phyloP scores from a whole-genome alignment of 2,888 invertebrate species.

The Troglohyphantes excavatus region DNA sequence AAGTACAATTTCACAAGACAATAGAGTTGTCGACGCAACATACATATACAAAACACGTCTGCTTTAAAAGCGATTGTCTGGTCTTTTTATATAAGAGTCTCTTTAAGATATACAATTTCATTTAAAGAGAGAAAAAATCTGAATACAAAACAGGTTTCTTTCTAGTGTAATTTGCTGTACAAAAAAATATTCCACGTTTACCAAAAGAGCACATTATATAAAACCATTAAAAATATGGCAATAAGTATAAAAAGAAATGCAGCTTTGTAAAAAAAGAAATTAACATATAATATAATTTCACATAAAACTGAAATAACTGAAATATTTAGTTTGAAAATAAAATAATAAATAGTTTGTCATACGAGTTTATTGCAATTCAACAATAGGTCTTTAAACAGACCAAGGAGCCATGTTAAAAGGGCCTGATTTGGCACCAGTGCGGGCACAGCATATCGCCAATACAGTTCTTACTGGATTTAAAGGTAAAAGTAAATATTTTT shows the following conservation, averaged over 20 bases:
- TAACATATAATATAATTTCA: too few relatives aligned
- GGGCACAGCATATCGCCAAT: too few relatives aligned
- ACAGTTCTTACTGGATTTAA: too few relatives aligned
- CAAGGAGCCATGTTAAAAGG: too few relatives aligned
- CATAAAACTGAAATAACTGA: too few relatives aligned
- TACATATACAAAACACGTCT: constrained; percentile 34
- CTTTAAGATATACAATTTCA: constrained; percentile 10
- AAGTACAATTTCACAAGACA: constrained; percentile 68
- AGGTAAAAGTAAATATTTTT: too few relatives aligned
- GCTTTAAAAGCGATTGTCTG: constrained; percentile 67
- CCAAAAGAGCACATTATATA: neutral
- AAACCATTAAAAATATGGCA: constrained; percentile 58
- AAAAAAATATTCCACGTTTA: constrained; percentile 14
- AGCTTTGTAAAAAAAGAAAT: neutral
- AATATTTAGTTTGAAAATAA: too few relatives aligned
- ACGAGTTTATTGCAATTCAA: too few relatives aligned
- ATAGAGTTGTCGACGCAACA: constrained; percentile 28
- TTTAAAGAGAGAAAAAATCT: constrained; percentile 42
- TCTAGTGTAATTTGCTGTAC: constrained; percentile 39
- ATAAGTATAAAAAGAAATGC: constrained; percentile 13
- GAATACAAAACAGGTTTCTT: constrained; percentile 41
- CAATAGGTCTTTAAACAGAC: too few relatives aligned
- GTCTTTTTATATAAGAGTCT: constrained; percentile 12
- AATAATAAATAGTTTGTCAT: too few relatives aligned
- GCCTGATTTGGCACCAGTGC: too few relatives aligned